A percentile compares a stretch with the other conserved stretches of the same genome.
phyloP scores from a whole-genome alignment of 2,888 invertebrate genomes.

The Hemicrepidius hirtus region DNA sequence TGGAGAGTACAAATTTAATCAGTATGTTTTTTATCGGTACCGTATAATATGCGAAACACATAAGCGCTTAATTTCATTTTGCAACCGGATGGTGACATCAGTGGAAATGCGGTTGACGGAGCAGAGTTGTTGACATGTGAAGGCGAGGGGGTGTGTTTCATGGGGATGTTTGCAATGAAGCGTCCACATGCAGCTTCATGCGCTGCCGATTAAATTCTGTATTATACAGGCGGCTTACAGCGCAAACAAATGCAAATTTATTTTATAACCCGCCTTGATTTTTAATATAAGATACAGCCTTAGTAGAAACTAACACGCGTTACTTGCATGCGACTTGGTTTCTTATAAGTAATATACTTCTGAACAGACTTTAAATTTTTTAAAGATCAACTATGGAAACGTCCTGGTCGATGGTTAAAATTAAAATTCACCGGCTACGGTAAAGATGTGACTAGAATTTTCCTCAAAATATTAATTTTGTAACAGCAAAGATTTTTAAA shows the following conservation, averaged over 20 bases:
- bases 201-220: slow-evolving; percentile 45
- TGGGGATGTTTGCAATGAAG: slow-evolving; percentile 48
- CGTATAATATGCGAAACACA: slow-evolving; percentile 26
- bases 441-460: slow-evolving; percentile 21
- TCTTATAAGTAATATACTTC: slow-evolving; percentile 2
- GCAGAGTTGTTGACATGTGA: slow-evolving; percentile 45
- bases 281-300: slow-evolving; percentile 40
- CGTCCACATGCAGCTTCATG: slow-evolving; percentile 50
- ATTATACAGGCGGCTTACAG: slow-evolving; percentile 32
- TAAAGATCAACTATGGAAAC: slow-evolving; percentile 10
- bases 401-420: neutral
- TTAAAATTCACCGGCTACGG: slow-evolving; percentile 8
- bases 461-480: slow-evolving; percentile 13
- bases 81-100: slow-evolving; percentile 42
- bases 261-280: slow-evolving; percentile 33
- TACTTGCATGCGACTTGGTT: slow-evolving; percentile 19
- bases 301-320: slow-evolving; percentile 35
- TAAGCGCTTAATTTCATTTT: slow-evolving; percentile 44
- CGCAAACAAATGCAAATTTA: slow-evolving; percentile 42
- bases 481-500: neutral
- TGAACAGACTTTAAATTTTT: neutral
- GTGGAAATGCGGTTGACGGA: slow-evolving; percentile 44
- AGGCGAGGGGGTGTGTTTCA: slow-evolving; percentile 40
- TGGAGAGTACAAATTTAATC: slow-evolving; percentile 8
- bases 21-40: slow-evolving; percentile 9